Evolutionary conservation across 1,140 invertebrate species (phyloP), one percentile per base, ranked within the genome.

Genomic region (Harlomillsia oculata): DNA sequence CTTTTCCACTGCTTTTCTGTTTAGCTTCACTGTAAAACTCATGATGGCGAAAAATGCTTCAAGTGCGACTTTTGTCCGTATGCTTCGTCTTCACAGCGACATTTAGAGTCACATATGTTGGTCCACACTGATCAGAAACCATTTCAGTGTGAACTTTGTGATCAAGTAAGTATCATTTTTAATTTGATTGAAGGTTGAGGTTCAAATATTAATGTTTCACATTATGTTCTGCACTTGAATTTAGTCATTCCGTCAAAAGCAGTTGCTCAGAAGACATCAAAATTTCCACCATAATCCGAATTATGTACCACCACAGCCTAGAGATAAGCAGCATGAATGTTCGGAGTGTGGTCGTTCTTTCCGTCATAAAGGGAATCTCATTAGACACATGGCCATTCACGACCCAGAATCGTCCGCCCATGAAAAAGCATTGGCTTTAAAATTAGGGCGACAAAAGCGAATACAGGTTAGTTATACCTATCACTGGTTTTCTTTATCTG

Each of bases 1-100:
- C n/a, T n/a, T n/a, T n/a, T n/a, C n/a, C n/a, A n/a, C n/a, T n/a
- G n/a, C n/a, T n/a, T 40, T 44, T n/a, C 34, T 43, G 28, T 43
- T 30, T 64, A 80, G 77, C 71, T 84, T 41, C 84, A 86, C 68
- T 78, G 78, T 63, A 85, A 93, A 76, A 88, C 88, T 1, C 94
- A 98, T 67, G 92, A 97, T 70, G 93, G 93, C 2, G 93, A 98
- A 73, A 97, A 97, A 70, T 97, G 92, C 72, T 97, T 87, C 75
- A 93, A 90, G 69, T 98, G 94, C 74, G 88, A 89, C 60, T 71
- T 94, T 2, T 98, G 94, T 72, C 86, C 89, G 1, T 97, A 97
- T 72, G 89, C 92, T 0, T 94, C 91, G 1, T 86, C 89, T 41
- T 92, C 90, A 0, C 81, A 87, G 40, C 81, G 91, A 0, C 91